Evolutionary conservation across 1,140 invertebrate genomes (phyloP), one percentile per base, ranked within the genome.

Genomic region (Argopecten irradians): DNA sequence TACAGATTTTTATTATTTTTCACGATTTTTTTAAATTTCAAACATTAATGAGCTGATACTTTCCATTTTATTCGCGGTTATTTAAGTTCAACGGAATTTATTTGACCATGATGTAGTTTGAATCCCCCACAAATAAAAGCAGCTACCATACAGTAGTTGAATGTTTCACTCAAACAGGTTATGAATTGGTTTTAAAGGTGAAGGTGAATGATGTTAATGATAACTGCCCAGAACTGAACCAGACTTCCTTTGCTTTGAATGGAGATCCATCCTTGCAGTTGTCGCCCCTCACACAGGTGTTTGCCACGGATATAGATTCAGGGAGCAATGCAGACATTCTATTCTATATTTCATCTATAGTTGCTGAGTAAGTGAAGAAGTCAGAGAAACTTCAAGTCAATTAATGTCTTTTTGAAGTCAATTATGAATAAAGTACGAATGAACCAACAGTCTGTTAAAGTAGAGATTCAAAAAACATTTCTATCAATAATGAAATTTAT

Each of bases 171-270:
- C n/a, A n/a, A n/a, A n/a, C n/a, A n/a, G n/a, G n/a, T n/a, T n/a
- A n/a, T n/a, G n/a, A n/a, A n/a, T 34, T 34, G 22, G 32, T 22
- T 34, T 91, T 92, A 14, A 83, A 93, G 92, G 84, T 93, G 14
- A 86, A 88, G 28, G 84, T 93, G 14, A 39, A 83, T 22, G 92
- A 93, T 87, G 86, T 92, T 0, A 93, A 93, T 87, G 92, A 93
- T 41, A 93, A 93, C 85, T 93, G 92, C 82, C 92, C 92, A 36
- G 88, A 90, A 34, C 33, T 93, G 41, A 90, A 90, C 34, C 82
- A 90, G 84, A 90, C 89, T 11, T 28, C 16, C 13, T 91, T 85
- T 85, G 32, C 84, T 28, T 71, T 91, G 34, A 36, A 34, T 34
- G 88, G 91, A 39, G 84, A 90, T n/a, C 92, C 92, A n/a, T 89